Evolutionary conservation across 2,888 invertebrate genomes (phyloP), one percentile per base, ranked within the genome.

Genomic region (Idaea biselata): DNA sequence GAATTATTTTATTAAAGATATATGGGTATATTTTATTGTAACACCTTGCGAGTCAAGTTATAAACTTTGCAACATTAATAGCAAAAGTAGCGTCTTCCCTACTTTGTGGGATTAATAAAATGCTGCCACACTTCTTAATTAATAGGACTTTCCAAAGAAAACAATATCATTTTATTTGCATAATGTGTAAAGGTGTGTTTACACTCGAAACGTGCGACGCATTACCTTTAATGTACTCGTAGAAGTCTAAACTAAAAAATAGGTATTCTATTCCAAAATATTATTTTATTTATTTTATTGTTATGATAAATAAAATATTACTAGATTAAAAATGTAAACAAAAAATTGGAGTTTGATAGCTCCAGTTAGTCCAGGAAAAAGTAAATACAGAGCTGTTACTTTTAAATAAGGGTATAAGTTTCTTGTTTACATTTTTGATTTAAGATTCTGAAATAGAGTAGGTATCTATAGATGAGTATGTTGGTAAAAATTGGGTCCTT

Each of bases 101-200:
- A 84, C 77, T 82, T 84, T 83, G 82, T 80, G 74, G 88, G 91
- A 91, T 91, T 90, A 91, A 89, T 89, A 87, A 88, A 91, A 90
- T 88, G 86, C 84, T 87, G 90, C 87, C 89, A 83, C 85, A 84
- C 81, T 87, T 85, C 90, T 85, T 90, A 92, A 91, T 92, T 91
- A 91, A 92, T 91, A 88, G 91, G 84, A 90, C 83, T 91, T 92
- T 85, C 80, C 85, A 85, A 92, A 91, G 91, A 91, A 91, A 91
- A 92, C 91, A 91, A 91, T 92, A 91, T 89, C 88, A 91, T 89
- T 91, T 89, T 91, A 90, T 90, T 90, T 86, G 87, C 90, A 90
- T 89, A 88, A 82, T 81, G 75, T 79, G 65, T 77, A 74, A 73
- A 61, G 74, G 63, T 58, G 69, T 33, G 32, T 77, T 63, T 69